Conservation (phyloP, 2,888 invertebrate genomes). For the Nemotelus nigrinus region DNA sequence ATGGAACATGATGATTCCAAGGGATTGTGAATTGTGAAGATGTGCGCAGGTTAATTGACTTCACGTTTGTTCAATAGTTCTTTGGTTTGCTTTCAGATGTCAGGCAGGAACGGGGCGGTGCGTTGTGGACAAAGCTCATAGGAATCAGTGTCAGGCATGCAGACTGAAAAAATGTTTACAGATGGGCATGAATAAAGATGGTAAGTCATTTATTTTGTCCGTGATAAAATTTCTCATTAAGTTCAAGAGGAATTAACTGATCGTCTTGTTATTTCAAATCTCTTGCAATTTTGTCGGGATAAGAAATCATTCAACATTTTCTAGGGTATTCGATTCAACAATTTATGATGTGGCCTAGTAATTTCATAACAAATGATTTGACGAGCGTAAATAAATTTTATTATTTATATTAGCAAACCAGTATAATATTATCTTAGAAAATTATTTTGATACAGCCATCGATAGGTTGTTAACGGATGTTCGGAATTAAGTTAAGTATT, state of each 20-base stretch:
- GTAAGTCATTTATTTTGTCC: constrained; percentile 70
- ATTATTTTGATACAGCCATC: no score
- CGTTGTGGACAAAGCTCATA: constrained; percentile 97
- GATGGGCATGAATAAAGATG: constrained; percentile 99
- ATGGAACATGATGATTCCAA: constrained; percentile 27
- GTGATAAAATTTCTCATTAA: constrained; percentile 2
- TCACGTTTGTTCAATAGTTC: constrained; percentile 1
- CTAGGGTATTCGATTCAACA: neutral
- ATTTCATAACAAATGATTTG: no score
- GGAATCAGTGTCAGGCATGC: constrained; percentile 99
- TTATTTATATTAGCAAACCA: no score
- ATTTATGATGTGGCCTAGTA: neutral
- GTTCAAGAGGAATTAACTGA: constrained; percentile 29
- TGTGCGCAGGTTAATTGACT: constrained; percentile 39
- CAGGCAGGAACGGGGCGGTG: constrained; percentile 98
- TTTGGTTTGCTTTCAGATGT: constrained; percentile 74
- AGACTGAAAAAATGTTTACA: constrained; percentile 96
- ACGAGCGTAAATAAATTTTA: no score
- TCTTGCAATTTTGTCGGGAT: no score
- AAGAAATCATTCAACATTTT: no score
- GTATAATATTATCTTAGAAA: no score
- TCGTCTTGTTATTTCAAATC: neutral
- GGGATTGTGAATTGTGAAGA: constrained; percentile 38
- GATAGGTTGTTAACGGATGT: no score
- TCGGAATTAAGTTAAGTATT: no score